These are phyloP conservation scores for Martes martes DNA, from an alignment of 2,113 vertebrate species.

Conservation along the genomic window DNA sequence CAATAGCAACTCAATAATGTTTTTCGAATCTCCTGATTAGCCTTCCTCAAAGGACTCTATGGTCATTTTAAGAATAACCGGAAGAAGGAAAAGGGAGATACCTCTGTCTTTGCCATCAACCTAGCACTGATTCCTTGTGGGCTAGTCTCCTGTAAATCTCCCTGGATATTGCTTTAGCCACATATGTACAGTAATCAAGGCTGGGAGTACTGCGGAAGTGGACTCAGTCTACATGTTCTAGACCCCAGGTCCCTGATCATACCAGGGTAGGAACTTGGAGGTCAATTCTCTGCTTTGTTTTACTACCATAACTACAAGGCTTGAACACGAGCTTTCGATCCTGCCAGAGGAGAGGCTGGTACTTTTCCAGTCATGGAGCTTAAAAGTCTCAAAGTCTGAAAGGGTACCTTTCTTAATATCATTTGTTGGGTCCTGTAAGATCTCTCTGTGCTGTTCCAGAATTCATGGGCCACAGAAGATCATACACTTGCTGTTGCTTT, in stretches of 20 bases:
- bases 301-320: background rate
- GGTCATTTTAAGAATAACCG: background rate
- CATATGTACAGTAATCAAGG: background rate
- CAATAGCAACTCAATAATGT: background rate
- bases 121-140: background rate
- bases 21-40: background rate
- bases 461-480: background rate
- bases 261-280: background rate
- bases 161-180: background rate
- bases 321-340: background rate
- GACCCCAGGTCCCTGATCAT: background rate
- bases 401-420: background rate
- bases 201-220: background rate
- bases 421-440: background rate
- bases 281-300: background rate
- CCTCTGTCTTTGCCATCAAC: background rate
- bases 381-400: background rate
- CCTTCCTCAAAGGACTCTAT: background rate
- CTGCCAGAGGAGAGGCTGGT: background rate
- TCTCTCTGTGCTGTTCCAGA: background rate
- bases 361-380: background rate
- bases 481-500: background rate
- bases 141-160: background rate
- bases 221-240: background rate
- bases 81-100: background rate